Conservation (phyloP, 2,888 invertebrate species). For the Subacronicta megacephala region DNA sequence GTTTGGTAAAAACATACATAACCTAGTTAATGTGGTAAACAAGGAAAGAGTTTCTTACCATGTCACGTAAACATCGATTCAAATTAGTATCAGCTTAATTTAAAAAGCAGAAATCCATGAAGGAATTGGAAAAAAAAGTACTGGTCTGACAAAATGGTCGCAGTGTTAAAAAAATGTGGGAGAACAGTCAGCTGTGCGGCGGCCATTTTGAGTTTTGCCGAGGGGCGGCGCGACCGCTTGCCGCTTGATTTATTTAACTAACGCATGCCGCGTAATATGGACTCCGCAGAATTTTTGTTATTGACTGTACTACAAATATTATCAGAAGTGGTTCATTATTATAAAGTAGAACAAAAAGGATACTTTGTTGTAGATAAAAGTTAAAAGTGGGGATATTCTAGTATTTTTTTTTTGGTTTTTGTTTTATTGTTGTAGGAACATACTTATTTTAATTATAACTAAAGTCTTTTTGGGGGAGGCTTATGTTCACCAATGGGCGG, state of each 20-base stretch:
- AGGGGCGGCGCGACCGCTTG: constrained; percentile 69
- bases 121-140: constrained; percentile 59
- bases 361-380: no score
- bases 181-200: constrained; percentile 80
- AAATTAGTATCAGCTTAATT: constrained; percentile 52
- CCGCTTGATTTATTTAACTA: constrained; percentile 79
- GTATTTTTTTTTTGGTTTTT: no score
- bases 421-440: no score
- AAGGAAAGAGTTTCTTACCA: constrained; percentile 38
- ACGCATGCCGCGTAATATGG: constrained; percentile 66
- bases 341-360: no score
- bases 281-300: constrained; percentile 67
- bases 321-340: not conserved
- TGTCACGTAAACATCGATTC: constrained; percentile 50
- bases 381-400: no score
- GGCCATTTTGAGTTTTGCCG: constrained; percentile 82
- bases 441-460: no score
- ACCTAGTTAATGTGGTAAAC: constrained; percentile 44
- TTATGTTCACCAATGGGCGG: no score
- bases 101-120: constrained; percentile 52
- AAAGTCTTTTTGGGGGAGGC: no score
- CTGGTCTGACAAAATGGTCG: constrained; percentile 72
- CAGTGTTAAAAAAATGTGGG: constrained; percentile 72
- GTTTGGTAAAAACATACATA: constrained; percentile 36
- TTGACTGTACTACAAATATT: constrained; percentile 64